Percentiles rank a stretch among this genome's conserved stretches.
Conservation (phyloP, 1,140 invertebrate genomes). For the Holotrichia oblita region DNA sequence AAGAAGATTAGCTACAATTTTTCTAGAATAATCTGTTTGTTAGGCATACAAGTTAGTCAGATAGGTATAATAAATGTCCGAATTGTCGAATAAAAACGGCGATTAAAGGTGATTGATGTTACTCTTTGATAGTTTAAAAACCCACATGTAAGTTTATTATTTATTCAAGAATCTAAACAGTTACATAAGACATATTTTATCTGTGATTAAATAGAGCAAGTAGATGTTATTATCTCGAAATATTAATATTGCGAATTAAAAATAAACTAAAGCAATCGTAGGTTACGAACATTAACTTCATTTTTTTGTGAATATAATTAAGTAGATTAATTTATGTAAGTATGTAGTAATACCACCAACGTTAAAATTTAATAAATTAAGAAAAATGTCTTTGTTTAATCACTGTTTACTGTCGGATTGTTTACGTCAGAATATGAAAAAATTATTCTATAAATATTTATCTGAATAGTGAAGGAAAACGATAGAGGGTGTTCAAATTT, state of each 20-base stretch:
- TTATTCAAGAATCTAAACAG: not conserved
- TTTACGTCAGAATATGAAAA: too few relatives aligned
- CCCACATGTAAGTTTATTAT: not conserved
- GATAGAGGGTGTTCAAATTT: too few relatives aligned
- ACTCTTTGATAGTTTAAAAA: not conserved
- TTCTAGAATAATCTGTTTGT: not conserved
- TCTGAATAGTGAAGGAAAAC: too few relatives aligned
- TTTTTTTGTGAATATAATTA: not conserved
- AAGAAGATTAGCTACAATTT: too few relatives aligned
- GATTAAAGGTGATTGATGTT: not conserved
- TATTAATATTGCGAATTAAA: not conserved
- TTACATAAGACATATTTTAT: not conserved
- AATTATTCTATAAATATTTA: too few relatives aligned
- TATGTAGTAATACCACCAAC: too few relatives aligned
- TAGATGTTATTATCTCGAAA: not conserved
- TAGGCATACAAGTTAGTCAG: not conserved
- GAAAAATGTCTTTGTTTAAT: too few relatives aligned
- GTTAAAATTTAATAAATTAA: too few relatives aligned
- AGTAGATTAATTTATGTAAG: too few relatives aligned
- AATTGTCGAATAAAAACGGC: not conserved
- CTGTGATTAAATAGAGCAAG: not conserved
- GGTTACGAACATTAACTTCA: not conserved
- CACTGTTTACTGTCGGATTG: too few relatives aligned
- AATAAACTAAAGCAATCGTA: not conserved
- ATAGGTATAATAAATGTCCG: not conserved